Percentiles rank a stretch among this genome's conserved stretches.
Evolutionary conservation across 1,140 invertebrate genomes (phyloP).

Genomic region (Cyclina sinensis): DNA sequence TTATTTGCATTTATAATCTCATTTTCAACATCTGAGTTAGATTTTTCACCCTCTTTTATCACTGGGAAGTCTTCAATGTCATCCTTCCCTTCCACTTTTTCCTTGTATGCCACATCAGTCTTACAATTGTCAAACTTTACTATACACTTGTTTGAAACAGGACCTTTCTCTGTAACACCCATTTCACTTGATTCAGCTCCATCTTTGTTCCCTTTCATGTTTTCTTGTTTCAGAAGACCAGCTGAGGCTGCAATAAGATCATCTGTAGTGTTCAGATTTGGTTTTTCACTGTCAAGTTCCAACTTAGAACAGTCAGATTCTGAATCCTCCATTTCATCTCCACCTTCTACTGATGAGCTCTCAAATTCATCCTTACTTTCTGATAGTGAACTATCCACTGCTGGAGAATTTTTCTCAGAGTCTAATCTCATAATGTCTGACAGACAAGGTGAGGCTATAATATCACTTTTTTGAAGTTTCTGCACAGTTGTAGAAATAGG

Average conservation of each 20-base stretch:
- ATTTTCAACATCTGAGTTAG: neutral
- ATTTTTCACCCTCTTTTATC: neutral
- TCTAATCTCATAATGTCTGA: slow-evolving; percentile 57
- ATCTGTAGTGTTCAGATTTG: slow-evolving; percentile 60
- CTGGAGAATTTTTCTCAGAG: slow-evolving; percentile 41
- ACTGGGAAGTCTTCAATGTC: neutral
- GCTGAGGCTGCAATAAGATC: slow-evolving; percentile 46
- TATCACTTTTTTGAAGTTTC: slow-evolving; percentile 36
- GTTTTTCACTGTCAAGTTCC: neutral
- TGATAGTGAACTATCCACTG: slow-evolving; percentile 19
- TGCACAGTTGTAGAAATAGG: slow-evolving; percentile 3
- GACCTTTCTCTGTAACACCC: neutral
- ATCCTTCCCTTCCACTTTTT: neutral
- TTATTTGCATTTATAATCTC: neutral
- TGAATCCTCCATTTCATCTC: slow-evolving; percentile 35
- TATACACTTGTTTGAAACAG: too few relatives aligned
- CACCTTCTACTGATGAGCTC: slow-evolving; percentile 48
- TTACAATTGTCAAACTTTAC: neutral
- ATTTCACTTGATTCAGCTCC: neutral
- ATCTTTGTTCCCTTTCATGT: neutral
- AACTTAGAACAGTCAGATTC: neutral
- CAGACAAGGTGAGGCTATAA: slow-evolving; percentile 56
- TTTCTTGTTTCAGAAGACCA: slow-evolving; percentile 22
- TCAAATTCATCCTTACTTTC: slow-evolving; percentile 47
- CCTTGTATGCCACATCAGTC: neutral